Conservation (phyloP, 1,140 invertebrate species). For the Drosophila burlai region DNA sequence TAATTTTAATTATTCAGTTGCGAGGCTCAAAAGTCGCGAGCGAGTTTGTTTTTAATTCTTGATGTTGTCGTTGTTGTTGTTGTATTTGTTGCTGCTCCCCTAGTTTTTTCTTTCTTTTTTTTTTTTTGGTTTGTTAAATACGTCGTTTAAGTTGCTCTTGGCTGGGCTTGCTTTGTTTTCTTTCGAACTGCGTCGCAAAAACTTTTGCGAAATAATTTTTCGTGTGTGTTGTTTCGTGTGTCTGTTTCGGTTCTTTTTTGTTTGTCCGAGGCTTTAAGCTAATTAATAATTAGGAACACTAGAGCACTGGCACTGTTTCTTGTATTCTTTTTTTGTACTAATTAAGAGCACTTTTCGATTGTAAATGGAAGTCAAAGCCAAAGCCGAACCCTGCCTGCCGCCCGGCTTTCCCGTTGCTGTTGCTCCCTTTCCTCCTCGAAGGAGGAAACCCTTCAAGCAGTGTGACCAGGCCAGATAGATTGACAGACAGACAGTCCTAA, state of each 20-base stretch:
- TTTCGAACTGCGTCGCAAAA: constrained; percentile 76
- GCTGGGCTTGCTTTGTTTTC: constrained; percentile 46
- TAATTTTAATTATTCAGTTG: constrained; percentile 84
- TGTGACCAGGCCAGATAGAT: constrained; percentile 53
- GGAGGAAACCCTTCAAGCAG: constrained; percentile 17
- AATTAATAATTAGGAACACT: constrained; percentile 67
- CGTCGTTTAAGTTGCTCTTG: constrained; percentile 63
- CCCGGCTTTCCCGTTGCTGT: constrained; percentile 2
- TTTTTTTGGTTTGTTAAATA: constrained; percentile 51
- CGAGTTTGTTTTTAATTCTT: constrained; percentile 67
- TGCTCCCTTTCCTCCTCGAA: neutral
- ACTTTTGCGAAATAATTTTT: constrained; percentile 60
- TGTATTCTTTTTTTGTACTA: constrained; percentile 5
- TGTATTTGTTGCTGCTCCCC: constrained; percentile 43
- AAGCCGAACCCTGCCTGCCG: neutral
- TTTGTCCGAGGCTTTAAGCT: constrained; percentile 51
- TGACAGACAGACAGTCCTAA: constrained; percentile 29
- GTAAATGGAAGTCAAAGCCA: neutral
- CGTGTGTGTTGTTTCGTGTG: constrained; percentile 6
- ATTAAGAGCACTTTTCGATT: constrained; percentile 13
- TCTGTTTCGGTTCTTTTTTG: constrained; percentile 41
- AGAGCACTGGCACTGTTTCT: constrained; percentile 14
- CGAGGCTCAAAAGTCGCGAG: constrained; percentile 77
- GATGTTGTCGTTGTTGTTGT: constrained; percentile 36
- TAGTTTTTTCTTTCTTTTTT: constrained; percentile 26